Evolutionary conservation across 2,888 invertebrate genomes (phyloP).

Genomic region (Rhogogaster chlorosoma): DNA sequence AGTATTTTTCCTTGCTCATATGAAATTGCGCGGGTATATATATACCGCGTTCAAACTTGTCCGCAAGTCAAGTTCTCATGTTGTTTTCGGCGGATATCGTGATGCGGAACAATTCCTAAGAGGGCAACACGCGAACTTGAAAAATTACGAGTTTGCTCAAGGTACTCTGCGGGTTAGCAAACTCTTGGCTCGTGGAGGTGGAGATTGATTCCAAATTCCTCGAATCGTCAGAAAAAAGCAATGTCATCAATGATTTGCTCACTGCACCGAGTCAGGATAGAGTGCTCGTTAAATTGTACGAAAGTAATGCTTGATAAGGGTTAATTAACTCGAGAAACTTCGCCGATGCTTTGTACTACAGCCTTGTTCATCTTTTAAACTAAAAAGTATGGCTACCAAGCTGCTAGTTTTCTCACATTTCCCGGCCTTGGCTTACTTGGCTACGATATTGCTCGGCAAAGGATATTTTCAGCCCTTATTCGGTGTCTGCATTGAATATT

Average conservation of each 20-base stretch:
- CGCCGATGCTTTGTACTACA: neutral
- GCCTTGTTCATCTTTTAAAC: neutral
- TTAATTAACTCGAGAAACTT: neutral
- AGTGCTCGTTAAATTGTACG: neutral
- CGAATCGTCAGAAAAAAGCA: neutral
- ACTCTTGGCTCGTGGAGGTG: neutral
- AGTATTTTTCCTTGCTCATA: neutral
- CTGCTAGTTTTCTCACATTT: constrained; percentile 13
- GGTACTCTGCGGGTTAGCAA: neutral
- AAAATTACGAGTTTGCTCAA: constrained; percentile 12
- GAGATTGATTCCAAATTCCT: neutral
- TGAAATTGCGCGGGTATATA: neutral
- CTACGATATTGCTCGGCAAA: neutral
- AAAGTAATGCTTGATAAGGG: neutral
- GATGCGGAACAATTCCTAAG: neutral
- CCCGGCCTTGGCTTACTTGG: constrained; percentile 21
- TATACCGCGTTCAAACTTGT: neutral
- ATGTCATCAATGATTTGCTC: neutral
- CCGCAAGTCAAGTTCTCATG: neutral
- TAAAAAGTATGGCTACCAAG: neutral
- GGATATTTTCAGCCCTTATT: constrained; percentile 1
- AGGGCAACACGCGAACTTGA: constrained; percentile 11
- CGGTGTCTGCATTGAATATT: constrained; percentile 22
- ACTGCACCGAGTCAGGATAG: neutral
- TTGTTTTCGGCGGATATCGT: neutral